Evolutionary conservation across 2,888 invertebrate genomes (phyloP).

Genomic region (Acanthacorydalis orientalis): DNA sequence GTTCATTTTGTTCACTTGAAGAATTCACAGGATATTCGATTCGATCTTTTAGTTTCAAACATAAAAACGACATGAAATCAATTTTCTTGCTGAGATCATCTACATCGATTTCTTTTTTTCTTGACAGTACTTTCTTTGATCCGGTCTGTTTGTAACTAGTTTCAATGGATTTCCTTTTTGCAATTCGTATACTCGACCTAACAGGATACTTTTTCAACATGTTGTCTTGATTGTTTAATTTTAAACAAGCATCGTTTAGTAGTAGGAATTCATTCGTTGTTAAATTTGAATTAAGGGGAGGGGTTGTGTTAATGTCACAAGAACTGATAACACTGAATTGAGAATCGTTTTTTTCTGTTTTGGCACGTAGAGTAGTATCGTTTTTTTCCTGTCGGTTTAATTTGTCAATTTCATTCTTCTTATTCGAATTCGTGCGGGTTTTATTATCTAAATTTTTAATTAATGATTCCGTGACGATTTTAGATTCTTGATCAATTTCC

Average conservation of each 20-base stretch:
- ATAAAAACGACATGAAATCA: too few relatives aligned
- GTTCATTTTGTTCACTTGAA: too few relatives aligned
- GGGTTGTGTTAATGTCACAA: neutral
- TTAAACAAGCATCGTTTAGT: neutral
- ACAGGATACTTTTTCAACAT: conserved; percentile 11
- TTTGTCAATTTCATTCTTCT: neutral
- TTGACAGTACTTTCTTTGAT: conserved; percentile 7
- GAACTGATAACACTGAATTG: neutral
- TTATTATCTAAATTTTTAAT: neutral
- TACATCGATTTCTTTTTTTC: conserved; percentile 19
- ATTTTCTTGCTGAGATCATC: too few relatives aligned
- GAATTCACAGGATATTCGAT: too few relatives aligned
- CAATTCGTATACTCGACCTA: conserved; percentile 20
- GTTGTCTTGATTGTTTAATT: neutral
- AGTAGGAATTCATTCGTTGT: neutral
- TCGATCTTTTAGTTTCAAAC: too few relatives aligned
- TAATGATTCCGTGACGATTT: neutral
- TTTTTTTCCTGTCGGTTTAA: neutral
- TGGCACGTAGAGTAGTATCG: too few relatives aligned
- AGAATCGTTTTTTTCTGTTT: neutral
- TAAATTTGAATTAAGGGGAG: neutral
- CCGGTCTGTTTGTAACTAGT: conserved; percentile 6
- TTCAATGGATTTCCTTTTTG: conserved; percentile 20
- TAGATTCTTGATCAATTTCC: neutral
- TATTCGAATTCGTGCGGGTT: neutral